Evolutionary conservation across 2,888 invertebrate species (phyloP).

Genomic region (Drosophila macrospina): DNA sequence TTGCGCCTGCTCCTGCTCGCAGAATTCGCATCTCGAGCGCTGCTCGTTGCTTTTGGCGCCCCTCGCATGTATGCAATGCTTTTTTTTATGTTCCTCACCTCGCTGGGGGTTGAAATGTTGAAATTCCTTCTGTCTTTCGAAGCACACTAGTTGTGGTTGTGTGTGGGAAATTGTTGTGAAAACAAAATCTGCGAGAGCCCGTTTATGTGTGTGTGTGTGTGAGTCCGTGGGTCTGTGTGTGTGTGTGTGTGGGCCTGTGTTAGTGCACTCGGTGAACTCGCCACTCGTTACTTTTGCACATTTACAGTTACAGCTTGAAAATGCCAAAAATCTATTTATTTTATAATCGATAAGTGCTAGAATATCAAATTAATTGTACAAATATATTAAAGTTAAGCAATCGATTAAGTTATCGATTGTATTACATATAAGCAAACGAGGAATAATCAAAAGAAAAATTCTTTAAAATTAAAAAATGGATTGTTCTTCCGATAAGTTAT

Average conservation of each 20-base stretch:
- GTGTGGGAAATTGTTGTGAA: slow-evolving; percentile 7
- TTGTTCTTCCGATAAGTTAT: neutral
- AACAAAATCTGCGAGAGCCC: neutral
- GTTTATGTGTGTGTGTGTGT: slow-evolving; percentile 1
- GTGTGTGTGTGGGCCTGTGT: neutral
- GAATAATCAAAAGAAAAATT: no score
- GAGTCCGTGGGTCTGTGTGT: neutral
- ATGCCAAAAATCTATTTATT: neutral
- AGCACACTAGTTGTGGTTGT: slow-evolving; percentile 6
- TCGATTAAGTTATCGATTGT: no score
- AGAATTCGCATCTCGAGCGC: slow-evolving; percentile 42
- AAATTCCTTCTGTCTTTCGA: slow-evolving; percentile 35
- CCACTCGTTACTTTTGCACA: neutral
- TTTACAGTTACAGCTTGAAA: slow-evolving; percentile 2
- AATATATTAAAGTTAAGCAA: no score
- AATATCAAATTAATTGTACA: neutral
- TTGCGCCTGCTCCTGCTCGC: slow-evolving; percentile 66
- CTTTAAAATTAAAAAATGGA: no score
- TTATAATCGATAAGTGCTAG: neutral
- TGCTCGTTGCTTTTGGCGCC: slow-evolving; percentile 50
- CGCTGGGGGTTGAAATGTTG: slow-evolving; percentile 63
- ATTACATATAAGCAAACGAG: no score
- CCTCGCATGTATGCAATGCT: slow-evolving; percentile 49
- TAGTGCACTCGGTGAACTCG: neutral
- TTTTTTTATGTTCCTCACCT: slow-evolving; percentile 31